Conservation (phyloP, 2,888 invertebrate genomes). For the Ichneumon xanthorius region DNA sequence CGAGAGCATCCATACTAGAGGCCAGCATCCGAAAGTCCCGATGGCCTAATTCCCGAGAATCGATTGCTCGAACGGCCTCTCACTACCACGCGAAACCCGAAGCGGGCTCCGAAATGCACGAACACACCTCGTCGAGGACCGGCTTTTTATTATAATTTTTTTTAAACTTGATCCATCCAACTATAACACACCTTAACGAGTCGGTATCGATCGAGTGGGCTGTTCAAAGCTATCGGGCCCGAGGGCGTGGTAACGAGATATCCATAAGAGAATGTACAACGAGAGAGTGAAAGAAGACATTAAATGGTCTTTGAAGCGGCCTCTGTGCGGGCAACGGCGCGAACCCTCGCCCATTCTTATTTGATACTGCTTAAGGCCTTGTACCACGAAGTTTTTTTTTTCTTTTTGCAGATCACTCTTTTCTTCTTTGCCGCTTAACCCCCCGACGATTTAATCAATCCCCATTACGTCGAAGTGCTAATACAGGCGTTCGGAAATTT, state of each 20-base stretch:
- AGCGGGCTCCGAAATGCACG: slow-evolving; percentile 35
- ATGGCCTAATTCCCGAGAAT: slow-evolving; percentile 55
- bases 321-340: slow-evolving; percentile 7
- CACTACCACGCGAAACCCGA: slow-evolving; percentile 39
- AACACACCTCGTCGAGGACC: slow-evolving; percentile 3
- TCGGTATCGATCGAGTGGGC: slow-evolving; percentile 7
- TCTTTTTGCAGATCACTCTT: neutral
- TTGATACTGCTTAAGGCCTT: slow-evolving; percentile 9
- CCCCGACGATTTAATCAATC: slow-evolving; percentile 11
- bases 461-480: neutral
- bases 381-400: neutral
- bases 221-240: slow-evolving; percentile 1
- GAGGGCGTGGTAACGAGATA: slow-evolving; percentile 41
- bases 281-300: slow-evolving; percentile 35
- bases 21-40: slow-evolving; percentile 50
- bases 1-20: neutral
- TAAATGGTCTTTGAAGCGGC: slow-evolving; percentile 23
- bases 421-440: neutral
- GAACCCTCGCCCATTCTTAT: slow-evolving; percentile 15
- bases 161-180: slow-evolving; percentile 1
- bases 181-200: slow-evolving; percentile 23
- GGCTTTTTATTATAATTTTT: slow-evolving; percentile 34
- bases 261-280: slow-evolving; percentile 6
- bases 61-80: slow-evolving; percentile 46
- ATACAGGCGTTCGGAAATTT: slow-evolving; percentile 9